These are phyloP conservation scores for Drosophila pectinifera DNA, from an alignment of 1,140 invertebrate genomes.

Conservation along the genomic window DNA sequence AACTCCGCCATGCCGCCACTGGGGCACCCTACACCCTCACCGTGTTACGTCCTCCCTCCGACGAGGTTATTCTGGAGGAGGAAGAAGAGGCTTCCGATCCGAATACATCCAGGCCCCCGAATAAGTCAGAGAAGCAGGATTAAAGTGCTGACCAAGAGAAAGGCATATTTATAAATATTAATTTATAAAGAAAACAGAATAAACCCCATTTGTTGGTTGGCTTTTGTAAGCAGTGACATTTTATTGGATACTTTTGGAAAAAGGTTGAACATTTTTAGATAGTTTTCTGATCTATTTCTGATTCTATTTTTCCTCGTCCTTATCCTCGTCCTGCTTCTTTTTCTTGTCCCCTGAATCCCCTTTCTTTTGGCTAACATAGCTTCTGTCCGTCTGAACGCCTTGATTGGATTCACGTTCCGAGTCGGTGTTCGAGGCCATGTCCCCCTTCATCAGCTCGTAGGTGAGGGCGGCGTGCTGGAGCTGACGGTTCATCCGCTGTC, in stretches of 20 bases:
- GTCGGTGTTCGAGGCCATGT: conserved; percentile 13
- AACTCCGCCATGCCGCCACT: conserved; percentile 5
- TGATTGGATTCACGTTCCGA: background rate
- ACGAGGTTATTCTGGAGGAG: conserved; percentile 3
- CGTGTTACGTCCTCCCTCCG: conserved; percentile 54
- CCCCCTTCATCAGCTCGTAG: conserved; percentile 62
- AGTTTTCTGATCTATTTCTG: background rate
- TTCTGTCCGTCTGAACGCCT: conserved; percentile 24
- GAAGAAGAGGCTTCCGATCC: conserved; percentile 2
- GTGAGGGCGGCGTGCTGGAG: conserved; percentile 59
- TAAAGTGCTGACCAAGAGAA: background rate
- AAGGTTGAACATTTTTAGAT: too few species aligned
- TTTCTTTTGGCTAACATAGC: background rate
- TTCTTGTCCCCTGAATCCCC: background rate
- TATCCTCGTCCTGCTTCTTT: background rate
- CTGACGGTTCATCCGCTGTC: conserved; percentile 53
- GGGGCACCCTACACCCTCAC: conserved; percentile 53
- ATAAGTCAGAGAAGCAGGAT: conserved; percentile 14
- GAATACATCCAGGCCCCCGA: background rate
- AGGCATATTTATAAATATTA: background rate
- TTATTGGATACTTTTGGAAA: too few species aligned
- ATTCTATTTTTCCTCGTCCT: background rate
- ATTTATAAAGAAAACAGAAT: background rate
- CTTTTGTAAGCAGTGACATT: too few species aligned
- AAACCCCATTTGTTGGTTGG: too few species aligned